Percentiles rank a stretch among this genome's conserved stretches.
These are phyloP conservation scores for Labeo rohita DNA, from an alignment of 2,113 vertebrate genomes.

Conservation along the genomic window DNA sequence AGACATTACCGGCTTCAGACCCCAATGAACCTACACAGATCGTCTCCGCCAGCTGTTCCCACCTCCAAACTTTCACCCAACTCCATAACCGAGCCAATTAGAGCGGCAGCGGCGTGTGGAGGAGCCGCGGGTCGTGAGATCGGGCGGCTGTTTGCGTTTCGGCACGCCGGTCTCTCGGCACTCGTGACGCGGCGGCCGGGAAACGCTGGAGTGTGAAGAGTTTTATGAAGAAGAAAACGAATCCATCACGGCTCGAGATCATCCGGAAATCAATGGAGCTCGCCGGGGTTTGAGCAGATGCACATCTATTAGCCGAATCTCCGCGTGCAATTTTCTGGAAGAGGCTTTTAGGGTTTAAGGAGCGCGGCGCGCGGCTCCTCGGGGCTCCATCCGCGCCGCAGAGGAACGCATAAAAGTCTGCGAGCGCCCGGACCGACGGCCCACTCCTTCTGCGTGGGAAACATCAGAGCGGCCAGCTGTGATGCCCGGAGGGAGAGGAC, in stretches of 20 bases:
- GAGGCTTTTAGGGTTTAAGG: constrained; percentile 45
- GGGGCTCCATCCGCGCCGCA: constrained; percentile 16
- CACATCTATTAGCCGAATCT: constrained; percentile 42
- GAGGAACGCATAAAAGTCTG: constrained; percentile 37
- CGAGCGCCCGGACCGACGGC: background rate
- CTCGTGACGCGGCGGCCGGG: background rate
- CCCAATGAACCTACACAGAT: constrained; percentile 64
- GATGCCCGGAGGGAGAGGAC: background rate
- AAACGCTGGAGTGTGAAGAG: background rate
- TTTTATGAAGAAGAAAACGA: constrained; percentile 40
- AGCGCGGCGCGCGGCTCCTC: constrained; percentile 18
- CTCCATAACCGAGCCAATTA: constrained; percentile 73
- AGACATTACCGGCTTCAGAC: constrained; percentile 64
- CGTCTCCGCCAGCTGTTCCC: constrained; percentile 12
- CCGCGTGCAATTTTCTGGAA: constrained; percentile 18
- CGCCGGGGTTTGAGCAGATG: background rate
- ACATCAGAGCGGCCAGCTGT: background rate
- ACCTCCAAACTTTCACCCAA: constrained; percentile 66
- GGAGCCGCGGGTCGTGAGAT: constrained; percentile 59
- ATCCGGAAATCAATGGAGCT: constrained; percentile 49
- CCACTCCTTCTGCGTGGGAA: constrained; percentile 22
- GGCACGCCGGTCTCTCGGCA: background rate
- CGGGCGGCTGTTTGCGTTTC: background rate
- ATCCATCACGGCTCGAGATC: constrained; percentile 38
- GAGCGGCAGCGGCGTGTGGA: constrained; percentile 65